A percentile compares a stretch with the other conserved stretches of the same genome.
phyloP scores from a whole-genome alignment of 2,797 vertebrate genomes.

The Ctenopoma kingsleyae region DNA sequence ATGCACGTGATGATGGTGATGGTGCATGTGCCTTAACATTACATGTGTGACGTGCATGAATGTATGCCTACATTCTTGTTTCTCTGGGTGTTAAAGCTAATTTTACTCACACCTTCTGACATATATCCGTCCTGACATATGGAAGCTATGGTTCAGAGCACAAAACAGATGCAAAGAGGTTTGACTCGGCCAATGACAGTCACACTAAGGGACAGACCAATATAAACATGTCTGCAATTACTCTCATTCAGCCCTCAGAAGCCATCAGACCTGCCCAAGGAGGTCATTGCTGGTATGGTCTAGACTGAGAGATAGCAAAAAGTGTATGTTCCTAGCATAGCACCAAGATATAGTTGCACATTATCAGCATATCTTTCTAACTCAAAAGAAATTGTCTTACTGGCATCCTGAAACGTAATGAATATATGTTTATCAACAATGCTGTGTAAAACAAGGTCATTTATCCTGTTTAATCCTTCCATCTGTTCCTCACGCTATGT shows the following conservation, averaged over 20 bases:
- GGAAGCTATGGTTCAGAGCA: constrained; percentile 29
- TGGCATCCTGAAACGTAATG: constrained; percentile 18
- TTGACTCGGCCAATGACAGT: constrained; percentile 28
- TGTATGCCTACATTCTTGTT: constrained; percentile 8
- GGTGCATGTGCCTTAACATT: constrained; percentile 34
- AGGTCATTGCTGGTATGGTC: constrained; percentile 62
- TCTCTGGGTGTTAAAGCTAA: constrained; percentile 27
- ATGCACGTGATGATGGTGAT: constrained; percentile 30
- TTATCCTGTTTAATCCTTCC: constrained; percentile 27
- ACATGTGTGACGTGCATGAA: constrained; percentile 36
- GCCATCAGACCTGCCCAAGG: constrained; percentile 46
- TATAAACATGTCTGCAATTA: constrained; percentile 57
- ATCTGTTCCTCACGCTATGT: constrained; percentile 9
- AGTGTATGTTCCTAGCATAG: constrained; percentile 20
- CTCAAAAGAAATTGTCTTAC: constrained; percentile 17
- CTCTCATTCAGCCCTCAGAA: constrained; percentile 37
- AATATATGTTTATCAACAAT: constrained; percentile 12
- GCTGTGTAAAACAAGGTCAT: constrained; percentile 17
- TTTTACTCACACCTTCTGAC: constrained; percentile 61
- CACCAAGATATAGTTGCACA: constrained; percentile 15
- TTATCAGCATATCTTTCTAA: constrained; percentile 3
- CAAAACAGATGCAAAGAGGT: constrained; percentile 47
- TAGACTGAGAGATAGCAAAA: constrained; percentile 52
- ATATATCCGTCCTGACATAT: constrained; percentile 38
- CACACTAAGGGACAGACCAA: constrained; percentile 30